Percentiles rank a stretch among this genome's conserved stretches.
phyloP scores from a whole-genome alignment of 2,888 invertebrate species.

The Caenorhabditis japonica region DNA sequence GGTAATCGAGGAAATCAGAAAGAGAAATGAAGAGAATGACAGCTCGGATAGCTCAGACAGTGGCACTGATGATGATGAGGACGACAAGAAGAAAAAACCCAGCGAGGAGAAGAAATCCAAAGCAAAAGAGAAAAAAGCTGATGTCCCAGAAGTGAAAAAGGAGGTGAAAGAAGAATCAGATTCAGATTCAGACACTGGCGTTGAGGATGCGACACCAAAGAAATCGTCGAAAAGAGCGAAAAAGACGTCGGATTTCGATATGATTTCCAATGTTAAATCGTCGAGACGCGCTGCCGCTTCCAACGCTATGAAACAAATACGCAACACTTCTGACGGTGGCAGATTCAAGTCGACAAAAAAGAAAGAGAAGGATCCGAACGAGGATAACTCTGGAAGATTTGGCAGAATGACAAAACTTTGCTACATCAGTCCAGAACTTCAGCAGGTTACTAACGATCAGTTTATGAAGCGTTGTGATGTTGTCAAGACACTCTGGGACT shows the following conservation, averaged over 20 bases:
- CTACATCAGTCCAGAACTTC: constrained; percentile 48
- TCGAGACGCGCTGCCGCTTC: constrained; percentile 46
- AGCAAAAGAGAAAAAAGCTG: neutral
- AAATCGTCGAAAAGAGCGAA: neutral
- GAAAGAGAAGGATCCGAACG: constrained; percentile 28
- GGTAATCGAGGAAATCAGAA: constrained; percentile 17
- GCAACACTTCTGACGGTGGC: constrained; percentile 14
- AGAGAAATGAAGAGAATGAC: constrained; percentile 19
- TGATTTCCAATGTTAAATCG: constrained; percentile 33
- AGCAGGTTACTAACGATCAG: constrained; percentile 42
- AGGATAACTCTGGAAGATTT: constrained; percentile 47
- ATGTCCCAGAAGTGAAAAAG: neutral
- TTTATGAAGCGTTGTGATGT: constrained; percentile 63
- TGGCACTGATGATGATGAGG: constrained; percentile 15
- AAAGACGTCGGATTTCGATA: constrained; percentile 4
- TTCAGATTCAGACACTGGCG: constrained; percentile 33
- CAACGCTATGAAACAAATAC: constrained; percentile 36
- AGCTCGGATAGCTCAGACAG: constrained; percentile 18
- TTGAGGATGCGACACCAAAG: constrained; percentile 16
- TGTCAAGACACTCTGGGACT: constrained; percentile 69
- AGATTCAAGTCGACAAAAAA: neutral
- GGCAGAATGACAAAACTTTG: constrained; percentile 53
- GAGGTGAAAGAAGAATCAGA: constrained; percentile 7
- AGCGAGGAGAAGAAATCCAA: too few relatives aligned
- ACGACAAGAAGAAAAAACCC: neutral